phyloP scores from a whole-genome alignment of 2,888 invertebrate species.

The Torymus tubicola region DNA sequence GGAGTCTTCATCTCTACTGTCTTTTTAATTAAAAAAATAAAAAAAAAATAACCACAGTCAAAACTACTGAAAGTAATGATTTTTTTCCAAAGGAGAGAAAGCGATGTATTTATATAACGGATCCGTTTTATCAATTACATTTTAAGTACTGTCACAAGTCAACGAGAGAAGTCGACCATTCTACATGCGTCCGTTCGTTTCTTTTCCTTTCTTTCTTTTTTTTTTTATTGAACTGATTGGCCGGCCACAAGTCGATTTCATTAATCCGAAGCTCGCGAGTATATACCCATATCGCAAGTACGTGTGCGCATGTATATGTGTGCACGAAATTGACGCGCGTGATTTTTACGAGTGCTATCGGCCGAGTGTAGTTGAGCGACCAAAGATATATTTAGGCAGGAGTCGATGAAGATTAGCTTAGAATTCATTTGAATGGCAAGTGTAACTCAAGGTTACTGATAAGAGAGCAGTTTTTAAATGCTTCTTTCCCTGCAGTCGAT shows the following conservation, averaged over 20 bases:
- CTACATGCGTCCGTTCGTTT: conserved; percentile 18
- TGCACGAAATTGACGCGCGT: not conserved
- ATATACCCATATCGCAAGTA: conserved; percentile 6
- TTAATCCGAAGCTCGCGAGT: conserved; percentile 20
- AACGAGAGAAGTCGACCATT: conserved; percentile 13
- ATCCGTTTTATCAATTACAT: conserved; percentile 11
- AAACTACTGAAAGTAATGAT: not conserved
- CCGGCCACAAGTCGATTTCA: conserved; percentile 33
- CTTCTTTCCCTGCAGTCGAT: not conserved
- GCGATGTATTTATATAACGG: no score
- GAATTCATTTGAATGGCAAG: conserved; percentile 21
- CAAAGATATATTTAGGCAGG: conserved; percentile 10
- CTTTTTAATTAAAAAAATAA: conserved; percentile 29
- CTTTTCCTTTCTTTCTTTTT: conserved; percentile 1
- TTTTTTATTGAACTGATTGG: conserved; percentile 40
- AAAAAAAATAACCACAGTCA: not conserved
- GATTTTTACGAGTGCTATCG: conserved; percentile 32
- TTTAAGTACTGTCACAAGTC: conserved; percentile 12
- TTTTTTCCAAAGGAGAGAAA: no score
- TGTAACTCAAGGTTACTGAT: not conserved
- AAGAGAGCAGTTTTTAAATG: not conserved
- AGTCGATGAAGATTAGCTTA: conserved; percentile 23
- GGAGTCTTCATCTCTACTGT: not conserved
- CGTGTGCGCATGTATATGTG: not conserved
- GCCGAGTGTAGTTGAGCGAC: not conserved